phyloP scores from a whole-genome alignment of 2,797 vertebrate genomes.

The Florisuga fusca region DNA sequence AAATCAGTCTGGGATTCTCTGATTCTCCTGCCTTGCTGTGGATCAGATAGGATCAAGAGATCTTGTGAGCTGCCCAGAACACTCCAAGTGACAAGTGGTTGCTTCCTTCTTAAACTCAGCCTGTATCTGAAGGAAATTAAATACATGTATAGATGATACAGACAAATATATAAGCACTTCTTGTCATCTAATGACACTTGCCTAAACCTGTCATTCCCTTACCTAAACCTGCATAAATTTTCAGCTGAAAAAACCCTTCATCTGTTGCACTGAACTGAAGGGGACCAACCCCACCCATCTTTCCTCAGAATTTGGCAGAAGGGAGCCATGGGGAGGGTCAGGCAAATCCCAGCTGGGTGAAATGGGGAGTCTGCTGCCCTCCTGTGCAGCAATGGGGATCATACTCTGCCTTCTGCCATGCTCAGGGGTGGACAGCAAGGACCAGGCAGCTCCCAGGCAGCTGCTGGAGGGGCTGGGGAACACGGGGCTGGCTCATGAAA shows the following conservation, averaged over 20 bases:
- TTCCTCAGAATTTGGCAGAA: not conserved
- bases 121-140: not conserved
- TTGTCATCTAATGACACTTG: not conserved
- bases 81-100: not conserved
- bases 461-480: not conserved
- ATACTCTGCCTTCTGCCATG: not conserved
- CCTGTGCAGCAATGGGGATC: not conserved
- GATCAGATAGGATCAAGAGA: not conserved
- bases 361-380: not conserved
- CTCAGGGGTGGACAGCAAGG: not conserved
- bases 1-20: no score
- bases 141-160: not conserved
- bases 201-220: not conserved
- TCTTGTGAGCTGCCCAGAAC: not conserved
- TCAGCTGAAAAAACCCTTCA: not conserved
- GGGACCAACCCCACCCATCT: no score
- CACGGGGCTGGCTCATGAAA: not conserved
- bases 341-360: not conserved
- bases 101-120: not conserved
- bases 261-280: not conserved
- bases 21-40: not conserved
- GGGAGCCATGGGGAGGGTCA: not conserved
- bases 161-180: not conserved
- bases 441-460: not conserved
- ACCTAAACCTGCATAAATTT: not conserved